Percentiles rank a stretch among this genome's conserved stretches.
Evolutionary conservation across 2,888 invertebrate genomes (phyloP).

Genomic region (Reticulitermes lucifugus): DNA sequence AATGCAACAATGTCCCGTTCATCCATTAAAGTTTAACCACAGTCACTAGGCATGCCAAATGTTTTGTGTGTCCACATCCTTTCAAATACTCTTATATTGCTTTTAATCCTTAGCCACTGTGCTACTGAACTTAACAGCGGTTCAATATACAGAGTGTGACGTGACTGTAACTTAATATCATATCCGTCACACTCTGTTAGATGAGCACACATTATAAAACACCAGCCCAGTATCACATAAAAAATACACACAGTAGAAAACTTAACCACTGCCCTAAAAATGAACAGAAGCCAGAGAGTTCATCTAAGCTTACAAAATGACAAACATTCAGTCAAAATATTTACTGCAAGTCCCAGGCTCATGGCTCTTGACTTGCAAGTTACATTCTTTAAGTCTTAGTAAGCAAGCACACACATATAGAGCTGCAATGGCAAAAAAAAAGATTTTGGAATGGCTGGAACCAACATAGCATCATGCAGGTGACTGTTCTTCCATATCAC

Average conservation of each 20-base stretch:
- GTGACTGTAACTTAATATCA: not conserved
- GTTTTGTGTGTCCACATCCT: not conserved
- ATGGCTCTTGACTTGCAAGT: not conserved
- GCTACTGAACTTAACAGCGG: not conserved
- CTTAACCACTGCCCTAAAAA: not conserved
- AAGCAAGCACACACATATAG: not conserved
- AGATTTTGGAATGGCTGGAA: constrained; percentile 1
- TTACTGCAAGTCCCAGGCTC: not conserved
- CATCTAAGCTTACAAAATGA: not conserved
- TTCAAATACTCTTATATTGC: not conserved
- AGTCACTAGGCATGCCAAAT: too few relatives aligned
- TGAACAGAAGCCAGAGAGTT: not conserved
- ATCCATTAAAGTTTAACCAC: too few relatives aligned
- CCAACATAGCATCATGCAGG: not conserved
- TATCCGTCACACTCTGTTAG: not conserved
- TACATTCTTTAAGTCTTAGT: not conserved
- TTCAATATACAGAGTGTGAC: not conserved
- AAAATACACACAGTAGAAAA: not conserved
- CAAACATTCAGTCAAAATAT: not conserved
- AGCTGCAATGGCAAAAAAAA: not conserved
- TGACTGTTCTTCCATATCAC: not conserved
- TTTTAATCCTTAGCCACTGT: not conserved
- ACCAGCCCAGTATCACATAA: not conserved
- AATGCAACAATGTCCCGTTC: too few relatives aligned
- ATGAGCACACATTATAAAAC: not conserved